phyloP scores from a whole-genome alignment of 2,888 invertebrate species.

The Eupithecia centaureata region DNA sequence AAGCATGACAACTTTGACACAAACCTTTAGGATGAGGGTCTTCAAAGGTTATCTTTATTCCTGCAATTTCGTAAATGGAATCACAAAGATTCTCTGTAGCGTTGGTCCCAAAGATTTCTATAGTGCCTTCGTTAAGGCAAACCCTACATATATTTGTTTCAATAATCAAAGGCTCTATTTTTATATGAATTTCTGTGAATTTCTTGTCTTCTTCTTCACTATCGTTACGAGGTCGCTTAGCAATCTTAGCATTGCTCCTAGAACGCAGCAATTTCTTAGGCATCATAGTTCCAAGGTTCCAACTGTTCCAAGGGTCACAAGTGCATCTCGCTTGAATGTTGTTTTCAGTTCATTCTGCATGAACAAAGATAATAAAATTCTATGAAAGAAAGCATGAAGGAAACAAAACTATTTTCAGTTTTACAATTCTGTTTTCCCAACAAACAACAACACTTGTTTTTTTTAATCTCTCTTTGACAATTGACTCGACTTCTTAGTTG shows the following conservation, averaged over 20 bases:
- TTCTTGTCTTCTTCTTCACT: conserved; percentile 9
- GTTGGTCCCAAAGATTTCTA: conserved; percentile 62
- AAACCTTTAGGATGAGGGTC: conserved; percentile 69
- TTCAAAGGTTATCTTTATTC: conserved; percentile 56
- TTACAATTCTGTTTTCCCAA: too few relatives aligned
- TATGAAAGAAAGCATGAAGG: too few relatives aligned
- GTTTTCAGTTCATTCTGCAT: neutral
- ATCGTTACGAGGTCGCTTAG: neutral
- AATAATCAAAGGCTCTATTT: conserved; percentile 10
- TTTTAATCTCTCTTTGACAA: too few relatives aligned
- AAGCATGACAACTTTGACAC: conserved; percentile 62
- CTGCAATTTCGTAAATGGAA: conserved; percentile 57
- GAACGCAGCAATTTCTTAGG: conserved; percentile 35
- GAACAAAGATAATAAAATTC: too few relatives aligned
- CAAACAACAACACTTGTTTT: too few relatives aligned
- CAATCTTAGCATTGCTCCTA: conserved; percentile 19
- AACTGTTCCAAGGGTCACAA: conserved; percentile 21
- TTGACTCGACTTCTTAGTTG: too few relatives aligned
- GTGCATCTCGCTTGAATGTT: neutral
- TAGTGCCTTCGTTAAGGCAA: conserved; percentile 68
- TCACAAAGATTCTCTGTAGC: conserved; percentile 50
- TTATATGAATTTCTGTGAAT: conserved; percentile 3
- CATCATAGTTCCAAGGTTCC: conserved; percentile 24
- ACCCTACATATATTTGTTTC: conserved; percentile 50
- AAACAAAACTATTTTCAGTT: too few relatives aligned